A percentile compares a stretch with the other conserved stretches of the same genome.
Conservation (phyloP, 2,888 invertebrate species). For the Tribolium freemani region DNA sequence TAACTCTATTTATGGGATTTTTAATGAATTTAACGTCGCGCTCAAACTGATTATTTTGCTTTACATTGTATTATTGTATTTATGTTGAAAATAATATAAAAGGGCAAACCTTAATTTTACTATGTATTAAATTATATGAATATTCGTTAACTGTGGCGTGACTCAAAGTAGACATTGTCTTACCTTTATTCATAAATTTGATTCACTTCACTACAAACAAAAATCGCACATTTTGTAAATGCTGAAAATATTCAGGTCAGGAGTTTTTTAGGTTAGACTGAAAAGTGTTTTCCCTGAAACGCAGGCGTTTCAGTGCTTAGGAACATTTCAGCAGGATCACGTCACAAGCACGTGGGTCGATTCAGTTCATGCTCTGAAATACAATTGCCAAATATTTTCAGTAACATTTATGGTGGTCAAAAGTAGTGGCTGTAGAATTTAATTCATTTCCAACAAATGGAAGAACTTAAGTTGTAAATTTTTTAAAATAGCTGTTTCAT, state of each 20-base stretch:
- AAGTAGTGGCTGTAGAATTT: too few relatives aligned
- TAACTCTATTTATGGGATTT: not conserved
- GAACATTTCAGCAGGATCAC: not conserved
- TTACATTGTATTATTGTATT: not conserved
- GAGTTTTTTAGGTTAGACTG: constrained; percentile 10
- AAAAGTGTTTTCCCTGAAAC: constrained; percentile 10
- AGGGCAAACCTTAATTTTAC: not conserved
- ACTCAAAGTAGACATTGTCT: not conserved
- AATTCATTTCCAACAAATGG: too few relatives aligned
- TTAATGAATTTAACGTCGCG: not conserved
- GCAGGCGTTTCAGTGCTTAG: constrained; percentile 14
- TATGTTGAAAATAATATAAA: not conserved
- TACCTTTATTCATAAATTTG: not conserved
- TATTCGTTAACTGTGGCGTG: not conserved
- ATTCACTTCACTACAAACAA: not conserved
- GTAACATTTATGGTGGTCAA: too few relatives aligned
- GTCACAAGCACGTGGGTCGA: not conserved
- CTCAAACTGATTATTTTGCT: not conserved
- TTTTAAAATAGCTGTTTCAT: too few relatives aligned
- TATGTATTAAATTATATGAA: not conserved
- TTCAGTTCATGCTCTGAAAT: too few relatives aligned
- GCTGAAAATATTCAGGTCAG: not conserved
- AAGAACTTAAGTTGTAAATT: too few relatives aligned
- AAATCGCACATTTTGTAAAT: not conserved
- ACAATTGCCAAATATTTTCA: too few relatives aligned